Base-by-base conservation (phyloP, 2,797 vertebrate genomes). In the Gallinago stenura region DNA sequence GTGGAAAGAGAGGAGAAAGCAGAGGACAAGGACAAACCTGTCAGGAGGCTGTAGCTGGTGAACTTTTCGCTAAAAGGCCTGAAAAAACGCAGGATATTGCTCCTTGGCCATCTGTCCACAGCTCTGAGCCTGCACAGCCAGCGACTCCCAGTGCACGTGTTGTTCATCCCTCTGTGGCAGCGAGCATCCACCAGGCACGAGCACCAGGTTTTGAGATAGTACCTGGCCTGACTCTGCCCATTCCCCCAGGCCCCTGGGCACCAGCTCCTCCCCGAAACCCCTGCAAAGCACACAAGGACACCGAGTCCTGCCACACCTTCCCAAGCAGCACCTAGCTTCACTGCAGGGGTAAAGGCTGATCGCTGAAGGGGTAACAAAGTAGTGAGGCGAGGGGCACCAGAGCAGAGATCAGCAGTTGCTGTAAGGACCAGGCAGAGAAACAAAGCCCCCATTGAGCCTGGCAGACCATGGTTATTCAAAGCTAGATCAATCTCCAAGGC, bases 101-200 rank as follows among this genome's bases (percentile, higher is more conserved):
- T 68, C 35, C 54, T 56, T 54, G 53, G 12, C 31, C 41, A 17
- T 13, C 10, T 4, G 4, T 20, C 22, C 35, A 17, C 1, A 2
- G 76, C 56, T 43, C 26, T 1, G 2, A 62, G 31, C 6, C 35
- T 30, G 20, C 46, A 28, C 19, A 33, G 48, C 48, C 54, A 30
- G 4, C 5, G 0, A 28, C 16, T 24, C 24, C 65, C 65, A n/a
- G 10, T 1, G 12, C 30, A 17, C 2, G 4, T 15, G 22, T 0
- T 17, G 31, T 6, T 35, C 2, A 0, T 28, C 33, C 30, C 39
- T 21, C 65, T 26, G 10, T 5, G 39, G 39, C 51, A 77, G 39
- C 0, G 1, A 53, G 21, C 17, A 15, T 14, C 30, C 35, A n/a
- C 3, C 19, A 22, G 31, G 46, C 71, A 28, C 12, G 33, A 7